A percentile compares a stretch with the other conserved stretches of the same genome.
Conservation (phyloP, 2,888 invertebrate genomes). For the Caenorhabditis japonica region DNA sequence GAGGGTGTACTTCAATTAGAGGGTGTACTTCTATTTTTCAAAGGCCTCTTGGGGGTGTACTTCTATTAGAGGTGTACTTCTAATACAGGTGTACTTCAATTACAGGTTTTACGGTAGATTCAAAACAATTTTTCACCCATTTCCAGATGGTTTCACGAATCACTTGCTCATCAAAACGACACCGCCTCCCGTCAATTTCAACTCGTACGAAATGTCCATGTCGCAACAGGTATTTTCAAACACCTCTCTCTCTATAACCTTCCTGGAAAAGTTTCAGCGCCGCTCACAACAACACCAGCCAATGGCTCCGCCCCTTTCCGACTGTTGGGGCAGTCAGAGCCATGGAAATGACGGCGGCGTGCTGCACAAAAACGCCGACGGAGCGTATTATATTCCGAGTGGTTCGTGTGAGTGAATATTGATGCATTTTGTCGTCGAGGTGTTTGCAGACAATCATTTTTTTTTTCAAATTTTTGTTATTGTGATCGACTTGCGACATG, state of each 20-base stretch:
- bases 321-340: slow-evolving; percentile 33
- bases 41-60: too few relatives aligned
- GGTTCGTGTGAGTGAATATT: slow-evolving; percentile 64
- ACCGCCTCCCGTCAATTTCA: slow-evolving; percentile 47
- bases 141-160: slow-evolving; percentile 52
- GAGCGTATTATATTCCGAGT: slow-evolving; percentile 65
- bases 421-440: too few relatives aligned
- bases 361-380: slow-evolving; percentile 66
- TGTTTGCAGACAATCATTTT: too few relatives aligned
- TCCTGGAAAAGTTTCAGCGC: slow-evolving; percentile 38
- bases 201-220: slow-evolving; percentile 64
- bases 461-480: slow-evolving; percentile 8
- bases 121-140: not conserved
- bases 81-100: too few relatives aligned
- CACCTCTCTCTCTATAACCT: too few relatives aligned
- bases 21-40: too few relatives aligned
- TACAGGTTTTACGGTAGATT: too few relatives aligned
- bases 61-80: too few relatives aligned
- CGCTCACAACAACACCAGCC: slow-evolving; percentile 51
- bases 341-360: slow-evolving; percentile 47
- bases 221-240: slow-evolving; percentile 51
- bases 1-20: too few relatives aligned
- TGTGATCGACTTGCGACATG: too few relatives aligned
- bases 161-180: slow-evolving; percentile 51
- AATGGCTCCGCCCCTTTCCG: slow-evolving; percentile 33